Evolutionary conservation across 2,113 vertebrate species (phyloP), one percentile per base, ranked within the genome.

Genomic region (Gymnogyps californianus): DNA sequence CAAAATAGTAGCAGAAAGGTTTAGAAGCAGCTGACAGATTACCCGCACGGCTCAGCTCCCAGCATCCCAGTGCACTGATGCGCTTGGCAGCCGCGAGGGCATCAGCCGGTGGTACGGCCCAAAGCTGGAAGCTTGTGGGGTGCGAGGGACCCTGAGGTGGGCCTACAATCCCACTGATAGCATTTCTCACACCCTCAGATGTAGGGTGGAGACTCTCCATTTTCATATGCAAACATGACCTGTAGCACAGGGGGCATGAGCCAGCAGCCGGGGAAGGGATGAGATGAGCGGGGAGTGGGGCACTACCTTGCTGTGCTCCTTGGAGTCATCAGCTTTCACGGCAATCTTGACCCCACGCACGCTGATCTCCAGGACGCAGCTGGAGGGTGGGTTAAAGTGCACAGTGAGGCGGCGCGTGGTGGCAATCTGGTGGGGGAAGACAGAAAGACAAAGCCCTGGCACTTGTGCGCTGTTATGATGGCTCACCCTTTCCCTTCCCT

Each of bases 351-450:
- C 98, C 26, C 99, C 99, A 75, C 99, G 99, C 85, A 99, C 98
- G 6, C 98, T 99, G 98, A 99, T 99, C 98, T 99, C 99, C 84
- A 99, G 98, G 93, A 99, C 94, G 6, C 99, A 99, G 96, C 99
- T 99, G 82, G 99, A 99, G 42, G 99, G 99, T 0, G 99, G 99
- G 98, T 99, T 99, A 98, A 99, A 99, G 98, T 99, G 99, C 89
- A 99, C 99, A 70, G 99, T 99, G 98, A 99, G 98, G 96, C 99
- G 98, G 97, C 99, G 99, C 17, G 99, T 99, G 92, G 99, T 99
- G 93, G 99, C 99, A 42, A 99, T 99, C 99, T 99, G 96, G 2
- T 4, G 13, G 24, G 3, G 29, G 13, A 16, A 76, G 54, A 26
- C 11, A 93, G 5, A 90, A 25, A 77, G 47, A 69, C 29, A 64